Evolutionary conservation across 2,888 invertebrate species (phyloP), one percentile per base, ranked within the genome.

Genomic region (Empis livida): DNA sequence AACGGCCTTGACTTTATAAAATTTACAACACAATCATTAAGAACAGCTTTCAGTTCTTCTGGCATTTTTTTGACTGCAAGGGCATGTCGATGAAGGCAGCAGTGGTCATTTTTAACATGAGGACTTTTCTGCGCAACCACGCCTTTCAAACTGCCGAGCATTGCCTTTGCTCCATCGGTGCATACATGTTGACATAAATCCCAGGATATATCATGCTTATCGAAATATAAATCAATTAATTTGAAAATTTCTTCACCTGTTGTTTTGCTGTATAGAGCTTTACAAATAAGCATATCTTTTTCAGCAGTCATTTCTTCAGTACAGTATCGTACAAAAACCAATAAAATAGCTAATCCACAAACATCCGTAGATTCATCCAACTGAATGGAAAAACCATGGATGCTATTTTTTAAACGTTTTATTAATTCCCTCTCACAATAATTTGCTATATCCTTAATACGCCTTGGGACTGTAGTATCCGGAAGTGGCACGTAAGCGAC

Each of bases 91-190:
- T 43, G 43, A 31, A 43, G 17, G 17, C 14, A n/a, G 17, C 35
- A 43, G 35, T 35, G 35, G 17, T 11, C 17, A 17, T 9, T 16
- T 2, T 8, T 35, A 35, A 17, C 15, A 17, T 43, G 2, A 13
- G 35, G 43, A 32, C 35, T 43, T 35, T 31, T 35, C 5, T 43
- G 17, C 13, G 31, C 32, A 15, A 43, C 35, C 5, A 32, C 14
- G 13, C 43, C 43, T 16, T 14, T 16, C 14, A 16, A 17, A 13
- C 16, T 43, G 10, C 43, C 43, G 5, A 35, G 13, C 43, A 35
- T 43, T 30, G 43, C 32, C 8, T 30, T 53, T 27, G 59, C 46
- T 49, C 56, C 48, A 42, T 53, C 55, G 16, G 50, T 54, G 9
- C 30, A 31, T 14, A 42, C 31, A 42, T 31, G 15, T 3, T 4